Base-by-base conservation (phyloP, 1,140 invertebrate species). In the Bilobella aurantiaca region DNA sequence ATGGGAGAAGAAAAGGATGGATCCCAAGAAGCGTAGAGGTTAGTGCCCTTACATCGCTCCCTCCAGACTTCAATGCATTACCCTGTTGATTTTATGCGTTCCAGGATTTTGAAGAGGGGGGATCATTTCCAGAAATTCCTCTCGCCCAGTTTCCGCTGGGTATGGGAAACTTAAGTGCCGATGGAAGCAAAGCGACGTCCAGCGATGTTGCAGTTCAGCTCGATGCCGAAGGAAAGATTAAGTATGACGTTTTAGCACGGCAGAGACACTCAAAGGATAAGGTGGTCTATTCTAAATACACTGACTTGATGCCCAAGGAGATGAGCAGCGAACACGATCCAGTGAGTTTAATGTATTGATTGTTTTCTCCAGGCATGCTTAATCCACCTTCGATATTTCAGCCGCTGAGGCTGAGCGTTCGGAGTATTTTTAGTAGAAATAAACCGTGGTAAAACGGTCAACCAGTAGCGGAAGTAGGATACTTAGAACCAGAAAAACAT, bases 41-140 rank as follows among this genome's bases (percentile, higher is more conserved):
- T 78, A 86, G 79, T 76, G 47, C 21, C n/a, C n/a, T n/a, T n/a
- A n/a, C n/a, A n/a, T n/a, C n/a, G n/a, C n/a, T n/a, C n/a, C n/a
- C n/a, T n/a, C n/a, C n/a, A n/a, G n/a, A n/a, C n/a, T n/a, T n/a
- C n/a, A n/a, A n/a, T n/a, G n/a, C n/a, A n/a, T n/a, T n/a, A n/a
- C n/a, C n/a, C n/a, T n/a, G n/a, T n/a, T n/a, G n/a, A 62, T 23
- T 63, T 47, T 18, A 42, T 37, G 31, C 61, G 16, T 46, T 63
- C 32, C 70, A 84, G 82, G 90, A 91, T 79, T 92, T 85, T 83
- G 85, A 85, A 73, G 96, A 99, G 87, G 97, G 97, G 5, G 97
- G 97, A 14, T 93, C 97, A 0, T 99, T 95, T 79, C 96, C 97
- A 0, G 97, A 99, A 80, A 96, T 99, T 64, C 90, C 89, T 76